Evolutionary conservation across 2,888 invertebrate genomes (phyloP), one percentile per base, ranked within the genome.

Genomic region (Myopa tessellatipennis): DNA sequence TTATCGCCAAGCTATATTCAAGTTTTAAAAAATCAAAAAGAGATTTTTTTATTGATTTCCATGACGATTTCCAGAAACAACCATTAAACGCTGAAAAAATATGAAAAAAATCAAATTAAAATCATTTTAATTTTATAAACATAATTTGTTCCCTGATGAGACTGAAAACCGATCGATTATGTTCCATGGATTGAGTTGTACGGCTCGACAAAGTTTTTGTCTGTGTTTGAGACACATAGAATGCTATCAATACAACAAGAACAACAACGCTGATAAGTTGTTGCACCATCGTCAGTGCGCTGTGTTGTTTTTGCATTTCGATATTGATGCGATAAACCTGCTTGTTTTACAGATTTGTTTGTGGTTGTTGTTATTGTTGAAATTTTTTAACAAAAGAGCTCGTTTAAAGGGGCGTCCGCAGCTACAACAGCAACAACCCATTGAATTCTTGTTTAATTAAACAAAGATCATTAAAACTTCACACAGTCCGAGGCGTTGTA

Each of bases 401-500:
- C 55, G 36, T 70, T 26, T 70, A 14, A 55, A 70, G 70, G 70
- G 70, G 70, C 55, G 70, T 70, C 55, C 52, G 6, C 3, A 16
- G 34, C 34, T 34, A 26, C 18, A 55, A 55, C 70, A 52, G 55
- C 52, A 70, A 52, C 52, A 70, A 70, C 14, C 14, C 34, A 16
- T 10, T 26, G 34, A 14, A 70, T 18, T 34, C 10, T 70, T 52
- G 70, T 36, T 70, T 36, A 65, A 65, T 65, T 70, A 34, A 52
- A 70, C 36, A 36, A 70, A 70, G 55, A 26, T 14, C 34, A 55
- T 36, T 14, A 40, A 73, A 63, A 73, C n/a, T 45, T 50, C 40
- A 63, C 61, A 63, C 61, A 63, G 38, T 58, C 34, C 40, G 45
- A 74, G 67, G 74, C 67, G 67, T 73, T 73, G 50, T 14, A 55